These are phyloP conservation scores for Cyrtorhinus lividipennis DNA, from an alignment of 1,140 invertebrate species.

Conservation along the genomic window DNA sequence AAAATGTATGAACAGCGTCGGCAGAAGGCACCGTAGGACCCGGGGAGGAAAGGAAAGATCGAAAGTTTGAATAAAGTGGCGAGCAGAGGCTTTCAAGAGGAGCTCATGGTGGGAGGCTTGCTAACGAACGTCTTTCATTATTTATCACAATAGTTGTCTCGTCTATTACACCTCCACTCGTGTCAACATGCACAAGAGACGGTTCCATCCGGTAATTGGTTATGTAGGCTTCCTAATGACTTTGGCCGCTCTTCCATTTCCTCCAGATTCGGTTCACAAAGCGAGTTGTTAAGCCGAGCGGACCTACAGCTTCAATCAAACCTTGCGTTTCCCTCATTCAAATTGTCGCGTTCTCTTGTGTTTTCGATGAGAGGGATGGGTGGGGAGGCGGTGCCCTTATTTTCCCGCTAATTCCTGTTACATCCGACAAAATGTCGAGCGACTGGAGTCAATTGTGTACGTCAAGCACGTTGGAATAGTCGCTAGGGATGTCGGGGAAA, in stretches of 20 bases:
- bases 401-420: no score
- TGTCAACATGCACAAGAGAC: not conserved
- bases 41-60: not conserved
- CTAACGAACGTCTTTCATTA: constrained; percentile 13
- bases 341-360: not conserved
- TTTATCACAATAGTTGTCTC: constrained; percentile 13
- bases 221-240: constrained; percentile 5
- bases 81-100: not conserved
- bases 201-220: constrained; percentile 2
- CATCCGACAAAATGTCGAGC: no score
- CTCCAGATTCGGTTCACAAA: not conserved
- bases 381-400: no score
- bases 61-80: constrained; percentile 10
- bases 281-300: not conserved
- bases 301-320: not conserved
- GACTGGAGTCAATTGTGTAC: no score
- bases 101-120: not conserved
- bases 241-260: not conserved
- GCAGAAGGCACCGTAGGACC: not conserved
- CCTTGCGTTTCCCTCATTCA: not conserved
- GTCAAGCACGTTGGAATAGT: no score
- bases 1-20: constrained; percentile 10
- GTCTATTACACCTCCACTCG: constrained; percentile 1
- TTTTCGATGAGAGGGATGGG: no score
- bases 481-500: no score